Conservation (phyloP, 2,888 invertebrate genomes). For the Metacarcinus magister region DNA sequence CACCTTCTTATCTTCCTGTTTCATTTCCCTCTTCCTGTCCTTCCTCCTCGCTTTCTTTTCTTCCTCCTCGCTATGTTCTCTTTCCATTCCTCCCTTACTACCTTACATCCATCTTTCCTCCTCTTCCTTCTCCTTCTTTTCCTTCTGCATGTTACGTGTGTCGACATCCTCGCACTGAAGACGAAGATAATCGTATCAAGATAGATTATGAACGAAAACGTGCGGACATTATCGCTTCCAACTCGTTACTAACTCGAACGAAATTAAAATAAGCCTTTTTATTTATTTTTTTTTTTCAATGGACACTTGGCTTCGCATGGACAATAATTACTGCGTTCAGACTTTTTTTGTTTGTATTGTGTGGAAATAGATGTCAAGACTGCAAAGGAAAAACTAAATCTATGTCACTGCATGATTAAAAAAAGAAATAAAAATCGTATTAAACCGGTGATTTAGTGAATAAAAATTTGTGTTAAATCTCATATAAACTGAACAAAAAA, state of each 20-base stretch:
- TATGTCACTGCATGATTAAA: neutral
- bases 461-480: neutral
- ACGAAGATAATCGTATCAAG: neutral
- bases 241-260: neutral
- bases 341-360: neutral
- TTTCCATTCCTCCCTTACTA: neutral
- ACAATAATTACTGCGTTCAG: neutral
- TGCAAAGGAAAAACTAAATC: neutral
- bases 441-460: neutral
- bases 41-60: neutral
- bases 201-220: neutral
- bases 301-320: neutral
- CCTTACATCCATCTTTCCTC: neutral
- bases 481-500: no score
- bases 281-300: no score
- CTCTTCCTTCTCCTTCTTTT: neutral
- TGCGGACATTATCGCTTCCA: conserved; percentile 2
- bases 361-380: neutral
- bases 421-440: neutral
- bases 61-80: neutral
- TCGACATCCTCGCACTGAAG: neutral
- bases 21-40: neutral
- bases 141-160: neutral
- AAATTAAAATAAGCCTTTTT: neutral
- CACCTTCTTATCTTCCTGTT: neutral